These are phyloP conservation scores for Podarcis muralis DNA, from an alignment of 2,113 vertebrate genomes.

Conservation along the genomic window DNA sequence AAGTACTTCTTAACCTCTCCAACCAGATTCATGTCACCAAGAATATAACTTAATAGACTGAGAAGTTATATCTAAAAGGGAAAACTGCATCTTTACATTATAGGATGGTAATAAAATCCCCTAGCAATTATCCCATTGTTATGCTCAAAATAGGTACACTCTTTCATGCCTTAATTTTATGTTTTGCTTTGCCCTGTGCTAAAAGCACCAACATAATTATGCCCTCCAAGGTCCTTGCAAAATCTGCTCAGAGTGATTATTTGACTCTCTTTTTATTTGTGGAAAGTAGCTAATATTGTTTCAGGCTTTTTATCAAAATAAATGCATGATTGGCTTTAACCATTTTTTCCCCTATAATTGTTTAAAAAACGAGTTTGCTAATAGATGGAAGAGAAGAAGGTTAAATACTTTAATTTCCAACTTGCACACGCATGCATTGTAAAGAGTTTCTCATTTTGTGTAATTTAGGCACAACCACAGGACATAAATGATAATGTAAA, in stretches of 20 bases:
- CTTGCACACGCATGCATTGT: slow-evolving; percentile 67
- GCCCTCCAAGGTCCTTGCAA: slow-evolving; percentile 67
- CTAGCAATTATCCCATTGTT: slow-evolving; percentile 73
- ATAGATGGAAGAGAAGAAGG: slow-evolving; percentile 70
- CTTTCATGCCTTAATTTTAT: slow-evolving; percentile 77
- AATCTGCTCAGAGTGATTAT: slow-evolving; percentile 74
- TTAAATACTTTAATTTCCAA: slow-evolving; percentile 75
- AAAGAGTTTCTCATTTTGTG: slow-evolving; percentile 66
- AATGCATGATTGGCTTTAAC: slow-evolving; percentile 69
- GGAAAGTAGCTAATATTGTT: slow-evolving; percentile 77
- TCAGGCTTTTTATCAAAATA: slow-evolving; percentile 77
- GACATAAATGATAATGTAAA: slow-evolving; percentile 52
- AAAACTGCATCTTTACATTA: slow-evolving; percentile 65
- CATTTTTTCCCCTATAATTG: slow-evolving; percentile 69
- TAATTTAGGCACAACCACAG: slow-evolving; percentile 62
- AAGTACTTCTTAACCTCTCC: slow-evolving; percentile 19
- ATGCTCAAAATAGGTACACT: slow-evolving; percentile 75
- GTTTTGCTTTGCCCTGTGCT: slow-evolving; percentile 72
- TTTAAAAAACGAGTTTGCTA: slow-evolving; percentile 73
- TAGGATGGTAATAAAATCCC: slow-evolving; percentile 74
- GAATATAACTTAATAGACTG: slow-evolving; percentile 56
- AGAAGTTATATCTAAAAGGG: slow-evolving; percentile 56
- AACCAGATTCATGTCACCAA: slow-evolving; percentile 34
- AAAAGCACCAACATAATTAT: slow-evolving; percentile 74
- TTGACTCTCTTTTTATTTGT: slow-evolving; percentile 72